Percentiles rank a stretch among this genome's conserved stretches.
phyloP scores from a whole-genome alignment of 2,113 vertebrate species.

The Alouatta palliata region DNA sequence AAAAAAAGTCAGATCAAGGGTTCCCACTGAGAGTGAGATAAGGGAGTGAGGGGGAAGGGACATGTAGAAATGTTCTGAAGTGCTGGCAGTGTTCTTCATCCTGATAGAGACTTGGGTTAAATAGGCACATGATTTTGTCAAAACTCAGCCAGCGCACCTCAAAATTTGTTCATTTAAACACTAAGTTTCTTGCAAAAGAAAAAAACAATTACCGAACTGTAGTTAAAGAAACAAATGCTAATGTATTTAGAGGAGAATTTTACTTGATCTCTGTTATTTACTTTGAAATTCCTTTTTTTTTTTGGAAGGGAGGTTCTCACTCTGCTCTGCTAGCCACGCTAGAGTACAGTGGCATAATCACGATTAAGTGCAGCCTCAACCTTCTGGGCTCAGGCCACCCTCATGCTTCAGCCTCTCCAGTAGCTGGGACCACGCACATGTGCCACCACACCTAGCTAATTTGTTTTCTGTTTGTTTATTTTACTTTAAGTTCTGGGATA shows the following conservation, averaged over 20 bases:
- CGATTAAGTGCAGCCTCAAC: no score
- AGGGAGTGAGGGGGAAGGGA: background rate
- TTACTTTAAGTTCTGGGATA: no score
- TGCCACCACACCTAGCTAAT: no score
- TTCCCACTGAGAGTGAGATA: background rate
- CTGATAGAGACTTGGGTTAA: background rate
- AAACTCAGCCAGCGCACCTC: background rate
- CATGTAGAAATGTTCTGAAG: background rate
- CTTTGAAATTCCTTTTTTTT: background rate
- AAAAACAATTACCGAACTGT: background rate
- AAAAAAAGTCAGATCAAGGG: background rate
- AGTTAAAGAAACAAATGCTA: background rate
- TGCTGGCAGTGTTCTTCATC: background rate
- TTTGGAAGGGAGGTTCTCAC: no score
- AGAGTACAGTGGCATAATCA: no score
- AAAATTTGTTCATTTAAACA: background rate
- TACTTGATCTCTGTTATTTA: background rate
- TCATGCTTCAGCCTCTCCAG: no score
- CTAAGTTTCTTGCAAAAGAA: constrained; percentile 27
- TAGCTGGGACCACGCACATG: no score
- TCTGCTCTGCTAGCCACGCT: no score
- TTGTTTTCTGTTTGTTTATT: no score
- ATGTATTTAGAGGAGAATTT: background rate
- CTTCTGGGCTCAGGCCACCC: no score
- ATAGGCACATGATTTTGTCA: background rate